Conservation (phyloP, 2,113 vertebrate genomes). For the Thymallus thymallus region DNA sequence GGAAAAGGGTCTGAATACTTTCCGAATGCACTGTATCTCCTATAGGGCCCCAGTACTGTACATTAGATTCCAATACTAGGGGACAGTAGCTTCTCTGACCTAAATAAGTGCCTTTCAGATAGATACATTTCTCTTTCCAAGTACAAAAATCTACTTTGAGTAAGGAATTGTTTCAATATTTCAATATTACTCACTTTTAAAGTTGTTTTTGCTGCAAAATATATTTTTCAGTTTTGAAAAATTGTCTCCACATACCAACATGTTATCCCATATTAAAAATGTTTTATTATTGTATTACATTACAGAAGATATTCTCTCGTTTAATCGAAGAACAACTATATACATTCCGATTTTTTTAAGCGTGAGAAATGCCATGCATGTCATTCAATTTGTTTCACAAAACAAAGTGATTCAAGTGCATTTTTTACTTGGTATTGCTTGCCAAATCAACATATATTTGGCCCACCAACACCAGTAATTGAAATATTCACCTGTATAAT, state of each 20-base stretch:
- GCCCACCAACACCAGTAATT: background rate
- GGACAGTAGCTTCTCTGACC: background rate
- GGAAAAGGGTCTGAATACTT: no score
- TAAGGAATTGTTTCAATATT: background rate
- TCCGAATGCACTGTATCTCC: no score
- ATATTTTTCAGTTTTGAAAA: background rate
- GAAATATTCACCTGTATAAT: background rate
- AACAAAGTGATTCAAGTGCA: background rate
- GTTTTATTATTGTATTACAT: conserved; percentile 54
- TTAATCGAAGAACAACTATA: conserved; percentile 44
- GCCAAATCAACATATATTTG: background rate
- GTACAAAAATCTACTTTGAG: background rate
- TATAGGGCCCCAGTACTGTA: no score
- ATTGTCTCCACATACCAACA: background rate
- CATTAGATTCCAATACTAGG: background rate
- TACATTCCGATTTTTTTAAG: conserved; percentile 54
- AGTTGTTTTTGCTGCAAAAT: background rate
- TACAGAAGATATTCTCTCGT: conserved; percentile 39
- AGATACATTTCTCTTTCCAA: background rate
- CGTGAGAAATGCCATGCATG: conserved; percentile 35
- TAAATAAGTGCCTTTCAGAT: background rate
- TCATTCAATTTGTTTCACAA: background rate
- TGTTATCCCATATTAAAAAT: conserved; percentile 48
- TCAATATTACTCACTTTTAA: background rate
- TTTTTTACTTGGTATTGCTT: background rate